These are phyloP conservation scores for Odontamblyopus rebecca DNA, from an alignment of 2,797 vertebrate genomes.

Conservation along the genomic window DNA sequence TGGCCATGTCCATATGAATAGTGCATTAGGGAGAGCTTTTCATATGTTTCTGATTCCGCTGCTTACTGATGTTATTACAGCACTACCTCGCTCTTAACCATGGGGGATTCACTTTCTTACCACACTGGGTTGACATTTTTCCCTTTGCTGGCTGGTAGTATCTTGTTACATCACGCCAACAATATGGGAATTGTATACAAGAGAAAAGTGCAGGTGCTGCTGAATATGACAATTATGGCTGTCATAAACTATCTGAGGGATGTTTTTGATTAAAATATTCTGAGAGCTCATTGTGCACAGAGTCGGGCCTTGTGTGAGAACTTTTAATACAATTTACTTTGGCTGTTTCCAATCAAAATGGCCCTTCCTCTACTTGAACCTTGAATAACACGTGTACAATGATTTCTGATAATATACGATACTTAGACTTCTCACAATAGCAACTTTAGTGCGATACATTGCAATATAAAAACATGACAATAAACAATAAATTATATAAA, in stretches of 20 bases:
- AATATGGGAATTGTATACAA: conserved; percentile 34
- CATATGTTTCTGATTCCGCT: conserved; percentile 68
- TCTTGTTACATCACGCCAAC: conserved; percentile 44
- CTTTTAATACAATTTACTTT: conserved; percentile 26
- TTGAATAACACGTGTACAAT: background rate
- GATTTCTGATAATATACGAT: background rate
- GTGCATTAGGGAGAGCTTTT: conserved; percentile 59
- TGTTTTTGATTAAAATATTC: conserved; percentile 32
- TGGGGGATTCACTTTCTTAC: conserved; percentile 58
- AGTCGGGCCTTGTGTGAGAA: conserved; percentile 23
- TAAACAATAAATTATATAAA: too few relatives aligned
- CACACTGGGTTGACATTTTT: conserved; percentile 50
- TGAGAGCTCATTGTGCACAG: conserved; percentile 27
- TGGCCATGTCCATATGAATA: conserved; percentile 53
- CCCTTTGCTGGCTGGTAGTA: conserved; percentile 17
- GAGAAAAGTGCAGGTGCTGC: conserved; percentile 23
- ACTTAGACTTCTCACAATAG: background rate
- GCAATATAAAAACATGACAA: too few relatives aligned
- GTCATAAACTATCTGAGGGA: conserved; percentile 24
- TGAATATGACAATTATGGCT: conserved; percentile 27
- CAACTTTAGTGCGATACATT: too few relatives aligned
- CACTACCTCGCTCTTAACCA: conserved; percentile 42
- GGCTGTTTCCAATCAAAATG: conserved; percentile 14
- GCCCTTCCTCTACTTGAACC: background rate
- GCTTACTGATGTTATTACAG: conserved; percentile 65